Percentiles rank a stretch among this genome's conserved stretches.
These are phyloP conservation scores for Lophotriccus pileatus DNA, from an alignment of 2,797 vertebrate genomes.

Conservation along the genomic window DNA sequence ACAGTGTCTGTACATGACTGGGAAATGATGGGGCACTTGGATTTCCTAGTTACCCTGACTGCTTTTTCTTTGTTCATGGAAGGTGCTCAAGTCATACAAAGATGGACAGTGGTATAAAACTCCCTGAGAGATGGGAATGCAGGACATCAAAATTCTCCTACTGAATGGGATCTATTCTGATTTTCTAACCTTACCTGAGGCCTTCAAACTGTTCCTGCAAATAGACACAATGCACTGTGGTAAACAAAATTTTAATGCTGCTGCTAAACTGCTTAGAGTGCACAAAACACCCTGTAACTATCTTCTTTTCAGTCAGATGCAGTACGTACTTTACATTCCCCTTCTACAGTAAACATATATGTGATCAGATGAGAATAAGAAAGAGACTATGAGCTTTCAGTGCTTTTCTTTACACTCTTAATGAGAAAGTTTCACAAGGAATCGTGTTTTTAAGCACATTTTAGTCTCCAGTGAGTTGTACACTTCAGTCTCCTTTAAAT, in stretches of 20 bases:
- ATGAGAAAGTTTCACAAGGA: neutral
- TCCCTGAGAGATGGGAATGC: neutral
- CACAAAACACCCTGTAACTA: neutral
- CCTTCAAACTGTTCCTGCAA: neutral
- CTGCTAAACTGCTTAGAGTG: neutral
- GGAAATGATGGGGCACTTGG: neutral
- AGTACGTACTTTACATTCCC: neutral
- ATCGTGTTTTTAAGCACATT: neutral
- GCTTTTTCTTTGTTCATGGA: neutral
- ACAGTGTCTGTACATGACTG: neutral
- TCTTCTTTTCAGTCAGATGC: neutral
- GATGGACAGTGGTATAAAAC: neutral
- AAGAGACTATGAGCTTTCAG: neutral
- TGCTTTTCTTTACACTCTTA: neutral
- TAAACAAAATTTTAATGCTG: neutral
- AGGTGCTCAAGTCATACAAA: fast-evolving
- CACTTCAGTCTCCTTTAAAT: neutral
- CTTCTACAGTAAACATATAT: neutral
- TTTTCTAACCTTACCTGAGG: neutral
- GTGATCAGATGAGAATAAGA: neutral
- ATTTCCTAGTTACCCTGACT: neutral
- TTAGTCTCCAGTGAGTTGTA: neutral
- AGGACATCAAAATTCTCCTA: neutral
- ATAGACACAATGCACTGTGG: neutral
- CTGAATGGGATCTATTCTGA: neutral